Conservation (phyloP, 1,140 invertebrate species). For the Tetramorium parvispinum region DNA sequence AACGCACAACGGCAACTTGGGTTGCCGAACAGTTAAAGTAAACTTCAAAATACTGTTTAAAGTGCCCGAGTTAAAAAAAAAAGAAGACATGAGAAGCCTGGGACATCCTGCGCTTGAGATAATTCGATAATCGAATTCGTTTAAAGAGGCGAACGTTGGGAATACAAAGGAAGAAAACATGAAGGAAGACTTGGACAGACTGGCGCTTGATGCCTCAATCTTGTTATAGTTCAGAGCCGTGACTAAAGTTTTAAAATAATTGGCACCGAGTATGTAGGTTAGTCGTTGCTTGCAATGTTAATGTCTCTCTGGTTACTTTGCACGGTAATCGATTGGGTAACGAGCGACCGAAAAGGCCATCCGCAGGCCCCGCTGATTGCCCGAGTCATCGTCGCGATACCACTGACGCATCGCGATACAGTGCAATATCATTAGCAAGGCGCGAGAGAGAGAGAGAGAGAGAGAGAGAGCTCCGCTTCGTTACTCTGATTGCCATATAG, state of each 20-base stretch:
- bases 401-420: conserved; percentile 38
- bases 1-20: background rate
- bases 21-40: background rate
- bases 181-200: background rate
- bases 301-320: conserved; percentile 1
- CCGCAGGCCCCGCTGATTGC: conserved; percentile 25
- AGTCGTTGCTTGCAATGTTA: conserved; percentile 15
- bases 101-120: background rate
- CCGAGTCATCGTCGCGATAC: conserved; percentile 37
- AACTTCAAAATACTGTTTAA: background rate
- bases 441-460: conserved; percentile 44
- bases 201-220: background rate
- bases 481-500: conserved; percentile 56
- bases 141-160: background rate
- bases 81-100: background rate
- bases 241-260: conserved; percentile 43
- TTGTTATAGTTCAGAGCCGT: background rate
- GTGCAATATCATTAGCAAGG: conserved; percentile 67
- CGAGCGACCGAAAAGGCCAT: conserved; percentile 59
- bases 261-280: conserved; percentile 28
- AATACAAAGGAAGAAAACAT: background rate
- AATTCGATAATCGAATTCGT: conserved; percentile 32
- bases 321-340: conserved; percentile 63
- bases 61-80: background rate
- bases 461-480: conserved; percentile 52